These are phyloP conservation scores for Octomys mimax DNA, from an alignment of 2,797 vertebrate genomes.

Conservation along the genomic window DNA sequence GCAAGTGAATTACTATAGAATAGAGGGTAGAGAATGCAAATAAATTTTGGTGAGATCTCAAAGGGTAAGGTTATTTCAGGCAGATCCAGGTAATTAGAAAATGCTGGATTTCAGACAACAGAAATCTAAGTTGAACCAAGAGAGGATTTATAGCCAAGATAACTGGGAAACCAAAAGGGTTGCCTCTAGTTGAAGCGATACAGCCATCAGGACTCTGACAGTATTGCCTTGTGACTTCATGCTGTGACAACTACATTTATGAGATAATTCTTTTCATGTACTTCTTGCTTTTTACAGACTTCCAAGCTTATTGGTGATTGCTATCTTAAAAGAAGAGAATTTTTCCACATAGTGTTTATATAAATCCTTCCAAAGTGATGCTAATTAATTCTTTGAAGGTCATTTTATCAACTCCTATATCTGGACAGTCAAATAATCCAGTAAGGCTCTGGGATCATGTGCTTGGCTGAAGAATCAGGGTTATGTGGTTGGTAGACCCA, in stretches of 20 bases:
- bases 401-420: neutral
- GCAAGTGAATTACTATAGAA: constrained; percentile 50
- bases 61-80: neutral
- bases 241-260: neutral
- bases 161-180: neutral
- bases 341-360: neutral
- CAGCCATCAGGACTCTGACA: neutral
- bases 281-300: neutral
- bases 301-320: neutral
- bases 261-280: neutral
- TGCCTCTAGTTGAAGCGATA: neutral
- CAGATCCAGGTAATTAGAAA: neutral
- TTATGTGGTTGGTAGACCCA: neutral
- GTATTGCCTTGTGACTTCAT: neutral
- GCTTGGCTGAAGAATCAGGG: neutral
- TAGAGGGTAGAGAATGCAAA: neutral
- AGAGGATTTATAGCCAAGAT: neutral
- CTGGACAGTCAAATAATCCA: too few species aligned
- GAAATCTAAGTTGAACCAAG: constrained; percentile 1
- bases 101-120: constrained; percentile 18
- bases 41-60: constrained; percentile 21
- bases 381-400: neutral
- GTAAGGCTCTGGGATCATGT: neutral
- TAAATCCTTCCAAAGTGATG: neutral
- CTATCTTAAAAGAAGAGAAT: neutral